These are phyloP conservation scores for Thereva nobilitata DNA, from an alignment of 2,888 invertebrate species.

Conservation along the genomic window DNA sequence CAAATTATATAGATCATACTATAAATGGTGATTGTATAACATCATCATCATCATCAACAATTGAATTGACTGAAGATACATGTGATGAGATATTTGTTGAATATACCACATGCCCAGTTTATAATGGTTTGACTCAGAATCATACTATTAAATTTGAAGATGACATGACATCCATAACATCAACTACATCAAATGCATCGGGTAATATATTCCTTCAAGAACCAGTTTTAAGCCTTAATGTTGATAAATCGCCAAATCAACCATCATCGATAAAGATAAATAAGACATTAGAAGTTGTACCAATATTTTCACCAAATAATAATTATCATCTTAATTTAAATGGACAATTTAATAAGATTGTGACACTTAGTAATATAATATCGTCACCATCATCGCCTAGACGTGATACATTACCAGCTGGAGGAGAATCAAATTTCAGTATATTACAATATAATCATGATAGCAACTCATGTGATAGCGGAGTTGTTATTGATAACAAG, in stretches of 20 bases:
- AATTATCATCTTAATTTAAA: conserved; percentile 46
- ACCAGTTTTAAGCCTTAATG: conserved; percentile 56
- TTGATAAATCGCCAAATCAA: conserved; percentile 57
- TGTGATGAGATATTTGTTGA: conserved; percentile 43
- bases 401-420: not conserved
- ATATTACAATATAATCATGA: conserved; percentile 50
- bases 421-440: not conserved
- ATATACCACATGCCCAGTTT: conserved; percentile 11
- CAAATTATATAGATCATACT: no score
- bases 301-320: conserved; percentile 49
- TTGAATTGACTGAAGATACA: conserved; percentile 45
- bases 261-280: conserved; percentile 57
- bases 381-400: conserved; percentile 43
- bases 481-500: conserved; percentile 52
- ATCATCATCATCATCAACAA: conserved; percentile 25
- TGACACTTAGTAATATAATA: conserved; percentile 47
- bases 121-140: not conserved
- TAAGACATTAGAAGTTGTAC: conserved; percentile 52
- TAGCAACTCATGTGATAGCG: conserved; percentile 58
- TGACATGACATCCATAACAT: not conserved
- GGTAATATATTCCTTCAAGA: conserved; percentile 57
- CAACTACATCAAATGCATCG: not conserved
- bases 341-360: conserved; percentile 56
- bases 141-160: not conserved
- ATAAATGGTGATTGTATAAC: no score